A percentile compares a stretch with the other conserved stretches of the same genome.
Conservation (phyloP, 2,888 invertebrate species). For the Drosophila borborema region DNA sequence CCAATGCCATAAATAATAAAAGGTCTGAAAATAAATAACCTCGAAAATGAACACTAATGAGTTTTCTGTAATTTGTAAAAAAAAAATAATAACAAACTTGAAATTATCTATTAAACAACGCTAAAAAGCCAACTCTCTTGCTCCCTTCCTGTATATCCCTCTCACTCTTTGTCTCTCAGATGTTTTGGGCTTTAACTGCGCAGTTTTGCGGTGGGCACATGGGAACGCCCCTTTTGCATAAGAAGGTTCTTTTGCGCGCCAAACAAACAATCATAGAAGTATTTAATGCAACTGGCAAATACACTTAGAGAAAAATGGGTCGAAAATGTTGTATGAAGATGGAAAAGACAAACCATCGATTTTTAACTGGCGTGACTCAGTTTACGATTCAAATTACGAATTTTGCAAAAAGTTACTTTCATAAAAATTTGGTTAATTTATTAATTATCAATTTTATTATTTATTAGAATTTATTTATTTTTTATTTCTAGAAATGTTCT, state of each 20-base stretch:
- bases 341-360: too few species aligned
- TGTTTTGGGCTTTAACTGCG: conserved; percentile 27
- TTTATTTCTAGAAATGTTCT: too few species aligned
- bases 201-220: conserved; percentile 41
- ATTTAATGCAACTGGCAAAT: conserved; percentile 12
- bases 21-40: conserved; percentile 40
- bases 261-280: conserved; percentile 41
- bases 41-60: conserved; percentile 64
- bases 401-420: too few species aligned
- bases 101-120: conserved; percentile 26
- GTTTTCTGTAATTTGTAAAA: conserved; percentile 57
- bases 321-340: too few species aligned
- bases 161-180: not conserved
- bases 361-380: too few species aligned
- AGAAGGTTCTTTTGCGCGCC: conserved; percentile 52
- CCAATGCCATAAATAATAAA: conserved; percentile 63
- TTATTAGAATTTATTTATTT: too few species aligned
- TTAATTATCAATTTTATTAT: too few species aligned
- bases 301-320: not conserved
- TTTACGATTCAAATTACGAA: too few species aligned
- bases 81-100: conserved; percentile 2
- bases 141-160: not conserved
- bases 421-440: too few species aligned
- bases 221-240: conserved; percentile 9
- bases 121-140: conserved; percentile 40